Evolutionary conservation across 2,113 vertebrate genomes (phyloP).

Genomic region (Oxyura jamaicensis): DNA sequence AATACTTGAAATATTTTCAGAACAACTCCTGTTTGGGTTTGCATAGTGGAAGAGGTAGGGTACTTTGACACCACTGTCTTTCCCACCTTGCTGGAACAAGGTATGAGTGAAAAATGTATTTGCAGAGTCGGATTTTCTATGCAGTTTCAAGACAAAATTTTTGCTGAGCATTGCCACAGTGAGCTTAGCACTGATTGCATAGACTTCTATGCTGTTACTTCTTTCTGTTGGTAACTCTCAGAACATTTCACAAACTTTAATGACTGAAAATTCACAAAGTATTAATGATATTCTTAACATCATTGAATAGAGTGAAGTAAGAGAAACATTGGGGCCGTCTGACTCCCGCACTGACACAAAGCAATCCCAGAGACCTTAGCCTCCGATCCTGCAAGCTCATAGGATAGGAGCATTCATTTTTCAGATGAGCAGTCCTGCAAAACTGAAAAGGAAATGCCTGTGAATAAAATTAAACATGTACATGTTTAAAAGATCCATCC

Average conservation of each 20-base stretch:
- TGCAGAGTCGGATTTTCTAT: background rate
- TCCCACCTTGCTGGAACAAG: background rate
- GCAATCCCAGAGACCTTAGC: background rate
- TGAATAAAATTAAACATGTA: background rate
- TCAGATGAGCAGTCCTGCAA: background rate
- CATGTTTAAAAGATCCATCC: background rate
- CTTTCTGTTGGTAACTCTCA: background rate
- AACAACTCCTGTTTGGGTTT: background rate
- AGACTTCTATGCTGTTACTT: background rate
- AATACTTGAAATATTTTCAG: constrained; percentile 4
- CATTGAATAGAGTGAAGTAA: background rate
- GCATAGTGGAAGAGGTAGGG: background rate
- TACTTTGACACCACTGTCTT: background rate
- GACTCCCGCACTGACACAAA: background rate
- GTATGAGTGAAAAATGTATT: background rate
- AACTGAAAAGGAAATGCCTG: background rate
- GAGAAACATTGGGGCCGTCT: background rate
- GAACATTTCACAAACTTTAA: background rate
- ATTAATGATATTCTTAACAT: background rate
- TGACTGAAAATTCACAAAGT: background rate
- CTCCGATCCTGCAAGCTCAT: background rate
- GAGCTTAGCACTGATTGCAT: background rate
- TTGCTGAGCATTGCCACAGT: background rate
- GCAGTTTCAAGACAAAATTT: background rate
- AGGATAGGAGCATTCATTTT: background rate